Evolutionary conservation across 53 echinoderm and acorn worm genomes (phyloP), one percentile per base, ranked within the genome.

Genomic region (Holothuria leucospilota): DNA sequence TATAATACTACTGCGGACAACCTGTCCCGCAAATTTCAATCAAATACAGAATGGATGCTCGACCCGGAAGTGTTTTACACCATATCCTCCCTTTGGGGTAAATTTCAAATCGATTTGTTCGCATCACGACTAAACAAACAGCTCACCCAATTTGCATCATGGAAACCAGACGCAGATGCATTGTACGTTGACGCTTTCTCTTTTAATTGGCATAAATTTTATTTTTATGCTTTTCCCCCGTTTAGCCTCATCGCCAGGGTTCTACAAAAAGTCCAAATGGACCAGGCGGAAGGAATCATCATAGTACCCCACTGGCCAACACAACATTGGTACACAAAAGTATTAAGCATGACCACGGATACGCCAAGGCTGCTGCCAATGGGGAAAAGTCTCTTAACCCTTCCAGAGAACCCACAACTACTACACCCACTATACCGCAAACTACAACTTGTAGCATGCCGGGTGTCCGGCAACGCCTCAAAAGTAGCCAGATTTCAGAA

Each of bases 171-270:
- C n/a, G n/a, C n/a, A n/a, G n/a, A n/a, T n/a, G n/a, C 90, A 1
- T 56, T 59, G 40, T 30, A 39, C 49, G 59, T 90, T 24, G 90
- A 90, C 87, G 90, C 90, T 15, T 60, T 60, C 20, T 60, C 60
- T 20, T 15, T 60, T 15, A 60, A 60, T 20, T n/a, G n/a, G n/a
- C n/a, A n/a, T n/a, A n/a, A n/a, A n/a, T n/a, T n/a, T n/a, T n/a
- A n/a, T n/a, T n/a, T 60, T 13, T 13, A 27, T 78, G 90, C 90
- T n/a, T 90, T 90, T 62, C 90, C 90, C 51, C 68, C 93, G 8
- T 85, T 85, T 26, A 68, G 69, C 56, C 20, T 85, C 18, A 68
- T 85, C 12, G 13, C 42, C 42, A 41, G 21, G 28, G 21, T 20
- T n/a, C n/a, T n/a, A n/a, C n/a, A n/a, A n/a, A n/a, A n/a, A n/a